These are phyloP conservation scores for Lepidocolaptes lacrymiger DNA, from an alignment of 2,797 vertebrate species.

Conservation along the genomic window DNA sequence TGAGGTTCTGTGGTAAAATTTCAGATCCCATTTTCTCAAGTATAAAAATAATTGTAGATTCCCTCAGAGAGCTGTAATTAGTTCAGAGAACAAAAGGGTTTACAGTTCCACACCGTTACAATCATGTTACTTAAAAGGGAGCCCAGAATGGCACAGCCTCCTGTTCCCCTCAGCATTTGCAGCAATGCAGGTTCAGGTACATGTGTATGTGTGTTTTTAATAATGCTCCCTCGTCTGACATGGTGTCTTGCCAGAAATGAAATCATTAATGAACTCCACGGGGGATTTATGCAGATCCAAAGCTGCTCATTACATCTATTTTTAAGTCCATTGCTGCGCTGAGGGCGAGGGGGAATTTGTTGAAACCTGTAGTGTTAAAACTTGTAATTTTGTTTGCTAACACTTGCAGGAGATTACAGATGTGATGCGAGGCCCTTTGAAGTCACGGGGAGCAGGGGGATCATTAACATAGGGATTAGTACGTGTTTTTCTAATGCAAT, in stretches of 20 bases:
- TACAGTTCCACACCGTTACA: background rate
- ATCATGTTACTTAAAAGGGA: background rate
- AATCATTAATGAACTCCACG: conserved; percentile 43
- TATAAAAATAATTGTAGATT: background rate
- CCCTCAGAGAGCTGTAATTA: background rate
- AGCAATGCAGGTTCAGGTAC: conserved; percentile 4
- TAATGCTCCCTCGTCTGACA: background rate
- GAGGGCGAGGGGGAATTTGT: conserved; percentile 12
- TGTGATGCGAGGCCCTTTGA: conserved; percentile 38
- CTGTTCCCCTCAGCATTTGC: background rate
- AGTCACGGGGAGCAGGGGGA: conserved; percentile 9
- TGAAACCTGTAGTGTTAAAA: conserved; percentile 52
- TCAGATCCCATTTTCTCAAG: background rate
- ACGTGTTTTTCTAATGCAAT: background rate
- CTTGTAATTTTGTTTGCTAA: conserved; percentile 67
- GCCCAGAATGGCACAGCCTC: background rate
- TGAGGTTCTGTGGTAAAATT: background rate
- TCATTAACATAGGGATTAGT: conserved; percentile 51
- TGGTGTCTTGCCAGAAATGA: conserved; percentile 52
- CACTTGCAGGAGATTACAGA: conserved; percentile 46
- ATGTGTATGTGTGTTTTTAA: conserved; percentile 10
- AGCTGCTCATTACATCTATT: conserved; percentile 48
- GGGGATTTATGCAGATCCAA: conserved; percentile 41
- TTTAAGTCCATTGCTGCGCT: conserved; percentile 12
- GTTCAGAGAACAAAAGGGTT: background rate